Conservation (phyloP, 2,113 vertebrate species). For the Psittacula cyanocephala region DNA sequence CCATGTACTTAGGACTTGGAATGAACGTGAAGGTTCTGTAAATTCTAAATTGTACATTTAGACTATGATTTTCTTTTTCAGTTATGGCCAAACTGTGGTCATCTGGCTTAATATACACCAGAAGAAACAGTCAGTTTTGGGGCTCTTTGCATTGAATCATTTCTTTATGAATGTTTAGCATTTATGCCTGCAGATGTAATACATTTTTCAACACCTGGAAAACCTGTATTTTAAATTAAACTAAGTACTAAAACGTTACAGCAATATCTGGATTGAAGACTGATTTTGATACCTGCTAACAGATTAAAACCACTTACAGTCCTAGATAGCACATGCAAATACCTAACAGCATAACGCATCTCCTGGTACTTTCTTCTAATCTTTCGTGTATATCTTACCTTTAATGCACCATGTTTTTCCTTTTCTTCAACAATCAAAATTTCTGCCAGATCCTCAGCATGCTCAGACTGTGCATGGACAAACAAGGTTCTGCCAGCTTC, state of each 20-base stretch:
- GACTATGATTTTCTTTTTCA: not conserved
- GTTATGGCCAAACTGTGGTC: not conserved
- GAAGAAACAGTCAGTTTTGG: not conserved
- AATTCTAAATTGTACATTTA: not conserved
- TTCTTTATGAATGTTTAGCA: not conserved
- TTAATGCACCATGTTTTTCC: constrained; percentile 69
- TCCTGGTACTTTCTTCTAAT: not conserved
- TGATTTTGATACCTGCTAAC: not conserved
- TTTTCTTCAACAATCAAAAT: constrained; percentile 79
- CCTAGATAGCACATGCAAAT: not conserved
- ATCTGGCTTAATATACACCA: not conserved
- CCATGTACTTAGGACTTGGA: rapidly evolving
- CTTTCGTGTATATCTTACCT: constrained; percentile 73
- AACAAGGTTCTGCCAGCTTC: constrained; percentile 77
- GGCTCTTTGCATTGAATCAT: not conserved
- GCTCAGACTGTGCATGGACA: constrained; percentile 80
- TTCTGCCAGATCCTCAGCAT: constrained; percentile 85
- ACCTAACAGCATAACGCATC: not conserved
- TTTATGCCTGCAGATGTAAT: not conserved
- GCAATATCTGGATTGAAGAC: not conserved
- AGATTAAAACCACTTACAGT: not conserved
- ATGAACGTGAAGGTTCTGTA: rapidly evolving
- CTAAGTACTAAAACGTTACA: not conserved
- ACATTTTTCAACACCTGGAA: not conserved
- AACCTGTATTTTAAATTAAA: not conserved